Base-by-base conservation (phyloP, 2,113 vertebrate genomes). In the Melanotaenia duboulayi region DNA sequence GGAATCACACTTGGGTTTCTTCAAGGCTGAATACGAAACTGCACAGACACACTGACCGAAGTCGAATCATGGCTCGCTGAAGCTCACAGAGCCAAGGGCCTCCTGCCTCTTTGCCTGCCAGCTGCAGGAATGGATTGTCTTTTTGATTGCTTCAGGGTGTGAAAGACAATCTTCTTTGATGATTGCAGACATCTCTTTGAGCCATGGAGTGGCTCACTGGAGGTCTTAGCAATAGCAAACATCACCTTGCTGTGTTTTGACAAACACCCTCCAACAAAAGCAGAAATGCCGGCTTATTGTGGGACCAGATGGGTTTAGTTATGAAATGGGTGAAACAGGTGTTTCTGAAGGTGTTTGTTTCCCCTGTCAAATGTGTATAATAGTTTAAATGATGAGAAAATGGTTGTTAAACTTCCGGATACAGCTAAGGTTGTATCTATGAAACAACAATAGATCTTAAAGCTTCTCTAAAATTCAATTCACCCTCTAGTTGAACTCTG, bases 91-190 rank as follows among this genome's bases (percentile, higher is more conserved):
- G 25, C 69, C 63, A 46, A 59, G 51, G 32, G 25, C 32, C 62
- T 16, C 42, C 42, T 1, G 61, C 69, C 22, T 64, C 70, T 37
- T 39, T 62, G 68, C 54, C 61, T 37, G 22, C 63, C 59, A 56
- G 71, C 69, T 81, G 64, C 74, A 65, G 84, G 52, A 55, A 8
- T 51, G 69, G 55, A 59, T 75, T 49, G 40, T 62, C n/a, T 80
- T 49, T 54, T 39, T 71, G 74, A 55, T 85, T 77, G 63, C 90
- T 86, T 80, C 62, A 65, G 20, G 12, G 65, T 64, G 66, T 73
- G 61, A 49, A 54, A 76, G 40, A 54, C 52, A 66, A 48, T 54
- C 32, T 13, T 50, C 71, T 81, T 80, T 86, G 85, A 88, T 71
- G 78, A 65, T 50, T 9, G 62, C 2, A 10, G 62, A 75, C 74